phyloP scores from a whole-genome alignment of 2,888 invertebrate species.

The Drosophila kanekoi region DNA sequence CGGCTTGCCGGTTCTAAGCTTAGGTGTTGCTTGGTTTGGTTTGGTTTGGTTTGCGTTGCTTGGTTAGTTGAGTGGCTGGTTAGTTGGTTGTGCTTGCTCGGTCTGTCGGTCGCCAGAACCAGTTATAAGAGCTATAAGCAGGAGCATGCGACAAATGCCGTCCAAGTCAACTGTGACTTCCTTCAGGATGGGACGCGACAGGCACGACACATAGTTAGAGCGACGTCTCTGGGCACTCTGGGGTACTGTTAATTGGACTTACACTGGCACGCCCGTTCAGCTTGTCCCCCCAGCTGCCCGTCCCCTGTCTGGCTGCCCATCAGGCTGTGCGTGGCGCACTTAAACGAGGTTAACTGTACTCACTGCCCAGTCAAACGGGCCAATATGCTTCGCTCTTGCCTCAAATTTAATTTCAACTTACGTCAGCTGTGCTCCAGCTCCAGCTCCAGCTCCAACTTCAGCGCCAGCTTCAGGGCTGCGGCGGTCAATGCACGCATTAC shows the following conservation, averaged over 20 bases:
- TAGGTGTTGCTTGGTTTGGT: conserved; percentile 46
- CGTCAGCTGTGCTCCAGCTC: conserved; percentile 56
- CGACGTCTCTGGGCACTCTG: conserved; percentile 49
- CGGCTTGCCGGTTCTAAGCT: conserved; percentile 71
- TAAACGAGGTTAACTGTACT: conserved; percentile 80
- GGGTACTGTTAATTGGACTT: conserved; percentile 76
- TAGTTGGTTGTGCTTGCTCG: conserved; percentile 30
- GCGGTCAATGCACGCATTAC: conserved; percentile 80
- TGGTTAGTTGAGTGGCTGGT: conserved; percentile 24
- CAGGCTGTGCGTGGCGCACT: conserved; percentile 74
- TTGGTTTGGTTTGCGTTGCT: conserved; percentile 14
- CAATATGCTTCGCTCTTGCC: conserved; percentile 51
- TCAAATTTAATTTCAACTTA: conserved; percentile 77
- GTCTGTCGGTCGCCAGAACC: conserved; percentile 71
- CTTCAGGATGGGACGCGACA: conserved; percentile 69
- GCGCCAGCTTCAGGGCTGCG: conserved; percentile 65
- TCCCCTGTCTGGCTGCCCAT: conserved; percentile 23
- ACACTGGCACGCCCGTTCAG: conserved; percentile 56
- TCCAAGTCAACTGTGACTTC: conserved; percentile 73
- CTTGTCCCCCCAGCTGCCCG: conserved; percentile 8
- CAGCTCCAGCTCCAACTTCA: conserved; percentile 26
- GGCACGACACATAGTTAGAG: conserved; percentile 52
- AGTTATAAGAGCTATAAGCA: conserved; percentile 75
- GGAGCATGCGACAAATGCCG: conserved; percentile 79
- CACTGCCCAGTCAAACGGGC: conserved; percentile 49